Evolutionary conservation across 2,113 vertebrate genomes (phyloP), one percentile per base, ranked within the genome.

Genomic region (Tachuris rubrigastra): DNA sequence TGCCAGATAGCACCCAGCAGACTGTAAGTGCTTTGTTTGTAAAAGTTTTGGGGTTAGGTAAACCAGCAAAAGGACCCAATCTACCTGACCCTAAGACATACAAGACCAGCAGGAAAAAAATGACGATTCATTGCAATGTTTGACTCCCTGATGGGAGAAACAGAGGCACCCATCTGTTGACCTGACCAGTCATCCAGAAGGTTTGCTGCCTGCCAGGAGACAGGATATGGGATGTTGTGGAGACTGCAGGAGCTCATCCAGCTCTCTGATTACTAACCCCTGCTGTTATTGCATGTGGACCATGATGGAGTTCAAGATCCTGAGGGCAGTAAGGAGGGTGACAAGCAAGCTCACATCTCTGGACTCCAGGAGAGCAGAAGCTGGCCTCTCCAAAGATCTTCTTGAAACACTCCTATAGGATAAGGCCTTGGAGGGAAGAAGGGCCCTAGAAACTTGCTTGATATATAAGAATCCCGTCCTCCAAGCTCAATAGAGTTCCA

Each of bases 41-140:
- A 30, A 53, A 63, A 85, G 3, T 5, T 44, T 87, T 66, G 46
- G 24, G 24, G 6, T 39, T 39, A 90, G 44, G 21, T 33, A 15
- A 10, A 69, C 33, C 39, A 81, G 44, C 18, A 75, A 62, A 91
- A 79, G 42, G 17, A 66, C 15, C 35, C 30, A 10, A 31, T 37
- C 46, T 28, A 67, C 31, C 42, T 77, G 84, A 69, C 6, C 53
- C 25, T 56, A 37, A 85, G 8, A 15, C 28, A 62, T 28, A 19
- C 19, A 24, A 53, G n/a, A n/a, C 19, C 35, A 35, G 12, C 24
- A 71, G 42, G 19, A 81, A 52, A 47, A 49, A 73, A 87, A 65
- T 6, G 0, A 31, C 0, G 0, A 53, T 59, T 73, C 22, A 9
- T 37, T 65, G 17, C 30, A 47, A 58, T 20, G 23, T 12, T 8